Base-by-base conservation (phyloP, 2,888 invertebrate species). In the Laothoe populi region DNA sequence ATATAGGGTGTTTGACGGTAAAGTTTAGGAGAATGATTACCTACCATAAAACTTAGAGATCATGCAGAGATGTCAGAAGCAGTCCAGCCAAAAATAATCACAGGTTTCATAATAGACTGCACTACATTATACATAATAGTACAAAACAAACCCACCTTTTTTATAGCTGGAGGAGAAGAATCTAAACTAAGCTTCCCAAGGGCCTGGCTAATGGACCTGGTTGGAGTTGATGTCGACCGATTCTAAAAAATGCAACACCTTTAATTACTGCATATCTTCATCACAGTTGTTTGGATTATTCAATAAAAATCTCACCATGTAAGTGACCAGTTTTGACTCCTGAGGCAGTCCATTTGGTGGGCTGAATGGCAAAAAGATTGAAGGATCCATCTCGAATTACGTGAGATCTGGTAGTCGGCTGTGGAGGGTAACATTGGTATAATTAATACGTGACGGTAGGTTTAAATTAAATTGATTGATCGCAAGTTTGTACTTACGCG, bases 311-410 rank as follows among this genome's bases (percentile, higher is more conserved):
- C 77, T 72, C 73, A 97, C 97, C 96, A 97, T 96, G 83, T 97
- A 97, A 66, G 96, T 96, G 65, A 96, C 96, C 83, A 97, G 92
- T 90, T 97, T 97, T 66, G 97, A 97, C 89, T 97, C 97, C 86
- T 96, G 95, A 57, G 97, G 97, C 77, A 97, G 94, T 78, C 96
- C 96, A 91, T 95, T 94, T 63, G 95, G 93, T 67, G 95, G 94
- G 65, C 95, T 93, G 83, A 95, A 95, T 67, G 94, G 92, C 79
- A 95, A 69, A 75, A 82, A 95, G 81, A 95, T 95, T 85, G 96
- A 94, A 69, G 96, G 96, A 93, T 96, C 96, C 96, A 96, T 96
- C 11, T 60, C 48, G 45, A 10, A 5, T 4, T 10, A 2, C 0
- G 45, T 21, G 13, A 26, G 64, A 57, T 58, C 46, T 31, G 66